A percentile compares a stretch with the other conserved stretches of the same genome.
Conservation (phyloP, 2,797 vertebrate genomes). For the Acipenser oxyrinchus region DNA sequence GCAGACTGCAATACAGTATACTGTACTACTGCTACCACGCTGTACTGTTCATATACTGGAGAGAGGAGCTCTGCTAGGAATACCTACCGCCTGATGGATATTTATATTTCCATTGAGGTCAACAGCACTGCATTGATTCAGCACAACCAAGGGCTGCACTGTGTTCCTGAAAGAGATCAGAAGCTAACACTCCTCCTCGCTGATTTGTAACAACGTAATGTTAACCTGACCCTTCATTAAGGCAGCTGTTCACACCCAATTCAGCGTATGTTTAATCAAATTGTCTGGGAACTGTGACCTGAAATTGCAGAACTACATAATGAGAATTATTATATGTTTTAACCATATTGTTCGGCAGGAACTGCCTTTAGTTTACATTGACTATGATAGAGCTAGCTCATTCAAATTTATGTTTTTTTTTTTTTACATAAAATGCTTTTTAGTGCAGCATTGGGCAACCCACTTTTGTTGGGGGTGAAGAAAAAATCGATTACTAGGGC, state of each 20-base stretch:
- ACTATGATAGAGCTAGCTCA: no score
- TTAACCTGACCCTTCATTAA: constrained; percentile 45
- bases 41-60: constrained; percentile 11
- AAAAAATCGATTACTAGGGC: no score
- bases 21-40: constrained; percentile 17
- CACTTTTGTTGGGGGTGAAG: no score
- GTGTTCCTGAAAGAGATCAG: constrained; percentile 26
- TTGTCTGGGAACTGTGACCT: no score
- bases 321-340: no score
- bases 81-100: constrained; percentile 36
- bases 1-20: not conserved
- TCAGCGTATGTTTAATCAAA: constrained; percentile 22
- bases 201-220: constrained; percentile 55
- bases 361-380: no score
- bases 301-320: no score
- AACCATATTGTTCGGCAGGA: no score
- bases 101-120: constrained; percentile 52
- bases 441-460: no score
- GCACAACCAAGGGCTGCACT: constrained; percentile 49
- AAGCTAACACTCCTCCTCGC: constrained; percentile 14
- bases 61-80: constrained; percentile 24
- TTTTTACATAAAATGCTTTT: no score
- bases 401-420: no score
- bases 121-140: constrained; percentile 43
- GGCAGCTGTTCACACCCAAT: constrained; percentile 50